These are phyloP conservation scores for Pelodiscus sinensis DNA, from an alignment of 2,113 vertebrate species.

Conservation along the genomic window DNA sequence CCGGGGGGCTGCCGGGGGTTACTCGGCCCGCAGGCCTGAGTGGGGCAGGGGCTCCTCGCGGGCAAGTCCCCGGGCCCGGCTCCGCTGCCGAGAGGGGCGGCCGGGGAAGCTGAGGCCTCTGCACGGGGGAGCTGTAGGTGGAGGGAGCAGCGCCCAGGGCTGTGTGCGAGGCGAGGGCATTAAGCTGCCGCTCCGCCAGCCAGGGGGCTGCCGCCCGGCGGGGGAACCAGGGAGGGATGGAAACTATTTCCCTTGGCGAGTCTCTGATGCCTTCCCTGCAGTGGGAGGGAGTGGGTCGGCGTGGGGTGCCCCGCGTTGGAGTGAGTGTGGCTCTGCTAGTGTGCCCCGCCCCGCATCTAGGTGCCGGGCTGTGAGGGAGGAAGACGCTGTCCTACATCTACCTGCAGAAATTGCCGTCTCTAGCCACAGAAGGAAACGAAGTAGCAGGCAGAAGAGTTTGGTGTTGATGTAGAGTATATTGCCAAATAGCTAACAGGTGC, in stretches of 20 bases:
- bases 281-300: conserved; percentile 54
- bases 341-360: not conserved
- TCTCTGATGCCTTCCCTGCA: not conserved
- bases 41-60: not conserved
- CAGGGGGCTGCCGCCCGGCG: conserved; percentile 20
- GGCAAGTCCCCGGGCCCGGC: not conserved
- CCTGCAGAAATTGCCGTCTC: not conserved
- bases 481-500: conserved; percentile 79
- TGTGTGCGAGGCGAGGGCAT: not conserved
- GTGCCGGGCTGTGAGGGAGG: not conserved
- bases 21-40: conserved; percentile 6
- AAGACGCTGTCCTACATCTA: not conserved
- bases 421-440: not conserved
- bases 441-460: not conserved
- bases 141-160: conserved; percentile 19
- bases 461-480: not conserved
- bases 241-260: conserved; percentile 13
- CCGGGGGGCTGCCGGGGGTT: not conserved
- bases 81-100: not conserved
- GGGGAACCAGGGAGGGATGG: conserved; percentile 46
- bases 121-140: not conserved
- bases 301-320: not conserved
- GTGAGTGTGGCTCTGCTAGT: not conserved
- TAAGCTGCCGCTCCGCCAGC: conserved; percentile 31
- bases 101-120: not conserved